Base-by-base conservation (phyloP, 2,888 invertebrate species). In the Timandra comae region DNA sequence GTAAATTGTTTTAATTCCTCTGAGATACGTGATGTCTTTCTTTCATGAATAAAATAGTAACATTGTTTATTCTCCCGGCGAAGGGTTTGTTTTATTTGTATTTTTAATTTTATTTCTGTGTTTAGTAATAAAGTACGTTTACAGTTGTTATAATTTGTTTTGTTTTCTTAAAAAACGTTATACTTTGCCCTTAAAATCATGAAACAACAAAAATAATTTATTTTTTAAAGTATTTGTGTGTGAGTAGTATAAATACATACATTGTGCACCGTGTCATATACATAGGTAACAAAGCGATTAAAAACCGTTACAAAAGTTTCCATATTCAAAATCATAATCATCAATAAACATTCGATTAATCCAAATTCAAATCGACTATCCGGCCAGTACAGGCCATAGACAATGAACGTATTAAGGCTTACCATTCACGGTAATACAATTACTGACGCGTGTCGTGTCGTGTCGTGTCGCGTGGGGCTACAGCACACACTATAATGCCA, bases 321-420 rank as follows among this genome's bases (percentile, higher is more conserved):
- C n/a, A 34, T 11, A 32, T 26, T 26, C 20, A 28, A 29, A 31
- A 25, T 9, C 20, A 31, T 30, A 11, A 25, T 31, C 33, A 31
- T 19, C 29, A 7, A 35, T 65, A 58, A 51, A 58, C 61, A 64
- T 57, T 54, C 52, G 52, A 43, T 38, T 41, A 41, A 35, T 45
- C 38, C 50, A 48, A 43, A 52, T 3, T 5, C 16, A 16, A 16
- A 16, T 6, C 4, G 3, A 16, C 6, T 16, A 16, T n/a, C n/a
- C 3, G 16, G 16, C 16, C 16, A 16, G 16, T 37, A n/a, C 47
- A 46, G 43, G 49, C 56, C 70, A 70, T 70, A 73, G 70, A 76
- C 77, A 71, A 73, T 70, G 69, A 72, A 71, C 64, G 63, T 63
- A 66, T 66, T 68, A 73, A 68, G 55, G 66, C 62, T 46, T 49